phyloP scores from a whole-genome alignment of 2,797 vertebrate genomes.

The Capromys pilorides region DNA sequence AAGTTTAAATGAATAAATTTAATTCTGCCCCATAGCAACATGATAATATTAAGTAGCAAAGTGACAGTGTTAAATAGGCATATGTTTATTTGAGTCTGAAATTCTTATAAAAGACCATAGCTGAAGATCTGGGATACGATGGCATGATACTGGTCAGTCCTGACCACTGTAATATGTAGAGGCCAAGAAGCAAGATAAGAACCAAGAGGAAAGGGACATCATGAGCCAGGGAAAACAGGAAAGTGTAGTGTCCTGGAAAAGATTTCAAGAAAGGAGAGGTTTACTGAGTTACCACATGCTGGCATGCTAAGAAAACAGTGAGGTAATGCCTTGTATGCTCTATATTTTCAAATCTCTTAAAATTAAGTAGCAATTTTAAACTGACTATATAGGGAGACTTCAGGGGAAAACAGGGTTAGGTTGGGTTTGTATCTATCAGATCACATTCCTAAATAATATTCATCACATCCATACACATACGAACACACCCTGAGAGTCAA shows the following conservation, averaged over 20 bases:
- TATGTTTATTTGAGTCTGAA: not conserved
- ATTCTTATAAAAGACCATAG: not conserved
- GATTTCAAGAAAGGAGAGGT: not conserved
- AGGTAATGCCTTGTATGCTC: not conserved
- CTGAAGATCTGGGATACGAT: not conserved
- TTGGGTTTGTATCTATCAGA: not conserved
- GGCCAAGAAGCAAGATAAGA: not conserved
- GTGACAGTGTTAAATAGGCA: not conserved
- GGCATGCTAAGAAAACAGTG: not conserved
- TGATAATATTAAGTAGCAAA: not conserved
- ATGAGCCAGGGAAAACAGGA: not conserved
- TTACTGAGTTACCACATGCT: not conserved
- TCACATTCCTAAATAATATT: not conserved
- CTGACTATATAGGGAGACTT: not conserved
- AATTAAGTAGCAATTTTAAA: not conserved
- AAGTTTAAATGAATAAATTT: not conserved
- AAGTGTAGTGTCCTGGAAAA: not conserved
- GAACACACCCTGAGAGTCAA: not conserved
- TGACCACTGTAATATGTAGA: not conserved
- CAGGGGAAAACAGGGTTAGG: not conserved
- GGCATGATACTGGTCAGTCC: not conserved
- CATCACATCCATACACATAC: not conserved
- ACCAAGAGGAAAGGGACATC: rapidly evolving
- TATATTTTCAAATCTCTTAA: not conserved
- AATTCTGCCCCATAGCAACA: not conserved